Evolutionary conservation across 1,140 invertebrate genomes (phyloP).

Genomic region (Leguminivora glycinivorella): DNA sequence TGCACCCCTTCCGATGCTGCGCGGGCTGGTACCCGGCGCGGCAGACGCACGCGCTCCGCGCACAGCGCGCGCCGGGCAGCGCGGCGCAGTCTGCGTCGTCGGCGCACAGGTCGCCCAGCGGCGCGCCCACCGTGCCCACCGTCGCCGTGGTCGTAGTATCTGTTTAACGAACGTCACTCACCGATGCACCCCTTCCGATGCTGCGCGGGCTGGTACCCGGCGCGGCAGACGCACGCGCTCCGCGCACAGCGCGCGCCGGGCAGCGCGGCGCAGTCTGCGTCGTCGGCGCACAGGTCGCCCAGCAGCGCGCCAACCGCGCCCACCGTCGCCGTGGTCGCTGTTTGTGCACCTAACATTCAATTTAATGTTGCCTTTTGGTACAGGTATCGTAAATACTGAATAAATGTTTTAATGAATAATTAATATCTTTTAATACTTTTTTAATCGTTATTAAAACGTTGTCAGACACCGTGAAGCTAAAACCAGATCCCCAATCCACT

Average conservation of each 20-base stretch:
- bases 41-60: too few relatives aligned
- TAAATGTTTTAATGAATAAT: too few relatives aligned
- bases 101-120: constrained; percentile 89
- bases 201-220: constrained; percentile 82
- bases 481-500: too few relatives aligned
- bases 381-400: neutral
- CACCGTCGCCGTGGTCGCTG: constrained; percentile 83
- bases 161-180: constrained; percentile 70
- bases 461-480: too few relatives aligned
- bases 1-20: too few relatives aligned
- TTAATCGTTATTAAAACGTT: too few relatives aligned
- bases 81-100: too few relatives aligned
- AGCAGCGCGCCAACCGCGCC: constrained; percentile 85
- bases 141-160: constrained; percentile 82
- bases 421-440: too few relatives aligned
- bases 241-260: constrained; percentile 85
- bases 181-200: constrained; percentile 87
- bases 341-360: constrained; percentile 52
- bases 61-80: too few relatives aligned
- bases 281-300: constrained; percentile 87
- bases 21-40: too few relatives aligned
- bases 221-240: constrained; percentile 86
- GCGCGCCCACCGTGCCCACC: constrained; percentile 86
- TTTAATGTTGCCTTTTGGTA: constrained; percentile 7
- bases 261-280: constrained; percentile 85